Conservation (phyloP, 2,113 vertebrate genomes). For the Noturus placidus region DNA sequence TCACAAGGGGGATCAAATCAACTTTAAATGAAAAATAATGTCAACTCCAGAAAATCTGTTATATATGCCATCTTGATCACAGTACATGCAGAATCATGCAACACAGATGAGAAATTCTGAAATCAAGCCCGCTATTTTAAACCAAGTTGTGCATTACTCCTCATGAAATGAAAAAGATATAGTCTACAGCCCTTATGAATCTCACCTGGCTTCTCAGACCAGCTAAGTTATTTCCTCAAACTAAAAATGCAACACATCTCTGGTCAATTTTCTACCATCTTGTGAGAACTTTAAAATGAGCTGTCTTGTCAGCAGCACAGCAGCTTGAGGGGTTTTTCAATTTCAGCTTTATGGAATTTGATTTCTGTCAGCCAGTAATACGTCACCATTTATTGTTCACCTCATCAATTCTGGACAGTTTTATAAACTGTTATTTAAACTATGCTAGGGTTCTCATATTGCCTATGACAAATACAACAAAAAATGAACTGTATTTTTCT, state of each 20-base stretch:
- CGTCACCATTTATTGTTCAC: conserved; percentile 75
- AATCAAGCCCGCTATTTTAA: not conserved
- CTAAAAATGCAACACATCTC: conserved; percentile 61
- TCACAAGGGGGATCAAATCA: not conserved
- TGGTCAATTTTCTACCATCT: conserved; percentile 52
- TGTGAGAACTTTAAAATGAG: conserved; percentile 69
- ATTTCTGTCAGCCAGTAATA: conserved; percentile 78
- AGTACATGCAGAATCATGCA: not conserved
- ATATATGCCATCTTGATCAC: not conserved
- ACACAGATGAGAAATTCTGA: conserved; percentile 1
- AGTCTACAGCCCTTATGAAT: not conserved
- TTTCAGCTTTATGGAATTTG: conserved; percentile 80
- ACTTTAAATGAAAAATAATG: not conserved
- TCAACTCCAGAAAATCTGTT: not conserved
- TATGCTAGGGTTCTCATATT: conserved; percentile 67
- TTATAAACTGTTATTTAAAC: conserved; percentile 82
- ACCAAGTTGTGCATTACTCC: not conserved
- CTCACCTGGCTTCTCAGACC: conserved; percentile 24
- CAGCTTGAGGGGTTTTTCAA: conserved; percentile 71
- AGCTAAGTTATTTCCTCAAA: conserved; percentile 27
- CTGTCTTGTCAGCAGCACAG: conserved; percentile 68
- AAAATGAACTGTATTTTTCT: conserved; percentile 63
- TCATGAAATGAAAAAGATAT: conserved; percentile 4
- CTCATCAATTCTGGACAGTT: conserved; percentile 74
- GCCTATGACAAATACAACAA: conserved; percentile 73